Base-by-base conservation (phyloP, 2,113 vertebrate genomes). In the Excalfactoria chinensis region DNA sequence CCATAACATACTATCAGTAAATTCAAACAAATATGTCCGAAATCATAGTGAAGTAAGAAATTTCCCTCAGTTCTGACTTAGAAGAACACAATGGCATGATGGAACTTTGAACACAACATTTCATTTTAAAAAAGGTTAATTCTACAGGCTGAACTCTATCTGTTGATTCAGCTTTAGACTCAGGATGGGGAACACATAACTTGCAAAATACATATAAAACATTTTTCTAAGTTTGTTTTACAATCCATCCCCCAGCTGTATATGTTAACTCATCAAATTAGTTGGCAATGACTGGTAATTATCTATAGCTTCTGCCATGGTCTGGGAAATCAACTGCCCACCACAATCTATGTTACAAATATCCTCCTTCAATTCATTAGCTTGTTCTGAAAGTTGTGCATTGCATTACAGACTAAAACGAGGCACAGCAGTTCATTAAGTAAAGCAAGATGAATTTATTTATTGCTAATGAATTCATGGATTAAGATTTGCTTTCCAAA, bases 281-380 rank as follows among this genome's bases (percentile, higher is more conserved):
- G 92, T 26, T 88, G 72, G 64, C 93, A 69, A 83, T 81, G 14
- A 84, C 25, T 22, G 13, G 68, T 12, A 95, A 93, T 89, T 93
- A 88, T 35, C 43, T 48, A 43, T n/a, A 34, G 28, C 68, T 73
- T 91, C 26, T 37, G 9, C 56, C 44, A 88, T 41, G 46, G 72
- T 88, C 37, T 66, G 49, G 56, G 68, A 64, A 68, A 95, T 89
- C 43, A 91, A 73, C 34, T 91, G 67, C 13, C 37, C 17, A 28
- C 28, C 74, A 73, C 72, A 86, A 94, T 49, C 59, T 74, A 70
- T 20, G 62, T 37, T 62, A 85, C 51, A 87, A 91, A 94, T 92
- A 77, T 18, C 59, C 3, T 22, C 41, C 13, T 86, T 69, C 74
- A 81, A 58, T 72, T 91, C 73, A 67, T 72, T 87, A 82, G 48